These are phyloP conservation scores for Pseudochirops cupreus DNA, from an alignment of 2,797 vertebrate species.

Conservation along the genomic window DNA sequence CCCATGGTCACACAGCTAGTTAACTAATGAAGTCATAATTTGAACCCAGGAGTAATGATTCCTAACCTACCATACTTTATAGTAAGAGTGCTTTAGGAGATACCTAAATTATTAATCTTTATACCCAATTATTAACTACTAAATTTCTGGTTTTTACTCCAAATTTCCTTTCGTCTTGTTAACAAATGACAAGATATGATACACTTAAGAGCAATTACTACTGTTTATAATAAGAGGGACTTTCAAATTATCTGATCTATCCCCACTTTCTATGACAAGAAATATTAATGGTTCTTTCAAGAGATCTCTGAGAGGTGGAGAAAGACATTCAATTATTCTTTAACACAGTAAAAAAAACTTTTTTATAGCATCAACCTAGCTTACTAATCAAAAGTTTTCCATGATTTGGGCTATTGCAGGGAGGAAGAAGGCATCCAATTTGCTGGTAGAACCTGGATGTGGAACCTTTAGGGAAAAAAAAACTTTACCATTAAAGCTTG, in stretches of 20 bases:
- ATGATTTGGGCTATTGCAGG: neutral
- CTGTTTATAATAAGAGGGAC: neutral
- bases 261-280: neutral
- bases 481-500: neutral
- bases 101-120: neutral
- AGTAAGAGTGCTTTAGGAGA: neutral
- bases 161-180: neutral
- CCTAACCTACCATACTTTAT: neutral
- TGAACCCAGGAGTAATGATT: neutral
- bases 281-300: conserved; percentile 6
- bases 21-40: neutral
- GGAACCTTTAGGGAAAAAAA: neutral
- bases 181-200: conserved; percentile 19
- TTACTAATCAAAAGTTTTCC: neutral
- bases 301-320: neutral
- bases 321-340: neutral
- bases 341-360: neutral
- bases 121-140: neutral
- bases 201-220: conserved; percentile 36
- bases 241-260: neutral
- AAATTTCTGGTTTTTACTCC: neutral
- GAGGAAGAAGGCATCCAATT: neutral
- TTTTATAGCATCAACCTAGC: neutral
- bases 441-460: neutral
- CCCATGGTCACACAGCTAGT: neutral